These are phyloP conservation scores for Brachyistius frenatus DNA, from an alignment of 2,113 vertebrate genomes.

Conservation along the genomic window DNA sequence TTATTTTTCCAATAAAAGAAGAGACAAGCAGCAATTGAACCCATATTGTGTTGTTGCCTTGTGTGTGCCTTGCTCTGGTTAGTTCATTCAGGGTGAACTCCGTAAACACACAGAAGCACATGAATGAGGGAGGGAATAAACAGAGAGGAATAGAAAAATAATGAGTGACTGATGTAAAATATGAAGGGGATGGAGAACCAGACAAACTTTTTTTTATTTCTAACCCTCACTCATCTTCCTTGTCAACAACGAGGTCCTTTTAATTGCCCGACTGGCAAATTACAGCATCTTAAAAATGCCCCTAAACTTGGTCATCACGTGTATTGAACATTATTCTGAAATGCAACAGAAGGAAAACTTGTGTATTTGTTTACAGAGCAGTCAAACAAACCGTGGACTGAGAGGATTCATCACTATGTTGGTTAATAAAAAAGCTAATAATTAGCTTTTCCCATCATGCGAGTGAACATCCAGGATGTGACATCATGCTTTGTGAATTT, in stretches of 20 bases:
- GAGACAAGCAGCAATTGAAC: conserved; percentile 8
- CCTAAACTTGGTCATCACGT: too few relatives aligned
- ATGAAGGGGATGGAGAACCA: too few relatives aligned
- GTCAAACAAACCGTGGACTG: too few relatives aligned
- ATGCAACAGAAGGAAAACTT: too few relatives aligned
- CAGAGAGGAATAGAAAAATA: neutral
- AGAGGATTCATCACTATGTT: neutral
- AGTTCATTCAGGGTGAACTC: neutral
- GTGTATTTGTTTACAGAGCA: too few relatives aligned
- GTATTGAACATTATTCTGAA: too few relatives aligned
- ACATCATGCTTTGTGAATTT: neutral
- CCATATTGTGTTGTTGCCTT: conserved; percentile 30
- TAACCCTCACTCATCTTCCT: too few relatives aligned
- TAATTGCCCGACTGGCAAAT: too few relatives aligned
- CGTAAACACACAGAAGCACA: conserved; percentile 17
- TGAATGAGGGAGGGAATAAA: neutral
- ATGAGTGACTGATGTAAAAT: too few relatives aligned
- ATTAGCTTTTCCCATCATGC: neutral
- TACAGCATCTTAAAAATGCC: too few relatives aligned
- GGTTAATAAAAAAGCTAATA: neutral
- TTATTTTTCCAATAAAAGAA: conserved; percentile 8
- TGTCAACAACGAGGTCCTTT: too few relatives aligned
- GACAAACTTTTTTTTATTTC: too few relatives aligned
- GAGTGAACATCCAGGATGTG: neutral
- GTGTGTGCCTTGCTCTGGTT: neutral